Evolutionary conservation across 2,888 invertebrate genomes (phyloP).

Genomic region (Beris morrisii): DNA sequence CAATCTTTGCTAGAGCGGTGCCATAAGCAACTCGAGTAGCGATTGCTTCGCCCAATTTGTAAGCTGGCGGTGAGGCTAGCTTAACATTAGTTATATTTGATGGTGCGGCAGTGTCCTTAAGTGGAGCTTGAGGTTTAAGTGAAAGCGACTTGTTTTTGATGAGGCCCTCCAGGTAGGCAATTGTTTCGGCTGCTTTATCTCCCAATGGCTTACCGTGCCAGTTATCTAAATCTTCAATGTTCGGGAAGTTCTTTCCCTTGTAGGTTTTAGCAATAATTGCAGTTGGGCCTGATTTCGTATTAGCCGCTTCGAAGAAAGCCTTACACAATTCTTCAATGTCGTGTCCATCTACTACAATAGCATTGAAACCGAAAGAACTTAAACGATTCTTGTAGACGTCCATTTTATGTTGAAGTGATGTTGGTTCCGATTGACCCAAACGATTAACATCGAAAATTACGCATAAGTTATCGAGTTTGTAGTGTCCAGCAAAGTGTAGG

Average conservation of each 20-base stretch:
- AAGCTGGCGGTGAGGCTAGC: slow-evolving; percentile 79
- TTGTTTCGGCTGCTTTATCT: slow-evolving; percentile 70
- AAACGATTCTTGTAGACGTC: slow-evolving; percentile 78
- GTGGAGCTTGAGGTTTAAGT: slow-evolving; percentile 65
- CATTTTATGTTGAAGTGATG: slow-evolving; percentile 89
- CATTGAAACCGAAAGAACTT: slow-evolving; percentile 89
- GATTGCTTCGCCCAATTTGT: slow-evolving; percentile 74
- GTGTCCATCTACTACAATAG: slow-evolving; percentile 94
- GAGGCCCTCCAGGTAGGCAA: slow-evolving; percentile 66
- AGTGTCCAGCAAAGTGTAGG: slow-evolving; percentile 89
- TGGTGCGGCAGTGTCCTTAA: slow-evolving; percentile 68
- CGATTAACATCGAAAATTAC: slow-evolving; percentile 97
- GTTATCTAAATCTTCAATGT: slow-evolving; percentile 89
- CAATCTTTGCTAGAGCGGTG: slow-evolving; percentile 87
- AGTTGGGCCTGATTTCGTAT: slow-evolving; percentile 80
- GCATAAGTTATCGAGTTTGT: slow-evolving; percentile 94
- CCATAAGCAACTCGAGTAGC: slow-evolving; percentile 96
- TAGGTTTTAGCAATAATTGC: slow-evolving; percentile 94
- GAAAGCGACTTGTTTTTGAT: slow-evolving; percentile 69
- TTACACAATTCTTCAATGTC: slow-evolving; percentile 88
- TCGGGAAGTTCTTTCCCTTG: slow-evolving; percentile 89
- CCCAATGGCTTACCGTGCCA: slow-evolving; percentile 99
- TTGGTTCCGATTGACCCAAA: slow-evolving; percentile 95
- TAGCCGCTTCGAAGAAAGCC: slow-evolving; percentile 80
- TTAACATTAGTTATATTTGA: slow-evolving; percentile 72